Evolutionary conservation across 2,888 invertebrate species (phyloP).

Genomic region (Phanerotoma sp.): DNA sequence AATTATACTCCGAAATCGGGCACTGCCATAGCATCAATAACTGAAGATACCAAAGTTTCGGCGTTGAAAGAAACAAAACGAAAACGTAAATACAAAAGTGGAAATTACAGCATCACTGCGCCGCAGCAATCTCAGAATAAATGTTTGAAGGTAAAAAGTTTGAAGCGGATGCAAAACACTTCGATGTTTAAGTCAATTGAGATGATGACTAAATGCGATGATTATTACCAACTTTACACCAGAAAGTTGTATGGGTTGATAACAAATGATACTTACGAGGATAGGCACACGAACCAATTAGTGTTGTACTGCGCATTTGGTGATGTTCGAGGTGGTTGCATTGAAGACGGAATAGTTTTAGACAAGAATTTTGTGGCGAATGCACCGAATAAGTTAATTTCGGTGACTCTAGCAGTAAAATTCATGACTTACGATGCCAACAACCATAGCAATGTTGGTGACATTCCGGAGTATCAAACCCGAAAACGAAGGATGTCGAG

Average conservation of each 20-base stretch:
- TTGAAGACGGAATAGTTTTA: not conserved
- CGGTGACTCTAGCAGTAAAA: not conserved
- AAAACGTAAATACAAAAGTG: not conserved
- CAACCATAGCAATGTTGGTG: not conserved
- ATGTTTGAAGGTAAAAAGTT: not conserved
- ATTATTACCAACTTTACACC: not conserved
- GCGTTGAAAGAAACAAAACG: no score
- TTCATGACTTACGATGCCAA: not conserved
- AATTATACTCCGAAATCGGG: constrained; percentile 2
- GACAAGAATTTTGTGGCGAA: not conserved
- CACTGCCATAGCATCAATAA: no score
- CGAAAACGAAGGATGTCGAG: no score
- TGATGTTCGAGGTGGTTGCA: not conserved
- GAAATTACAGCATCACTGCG: not conserved
- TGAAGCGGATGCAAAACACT: not conserved
- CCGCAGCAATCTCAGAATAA: not conserved
- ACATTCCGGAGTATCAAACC: no score
- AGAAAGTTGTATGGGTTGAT: not conserved
- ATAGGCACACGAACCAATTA: not conserved
- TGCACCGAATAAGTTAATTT: constrained; percentile 1
- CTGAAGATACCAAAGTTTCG: no score
- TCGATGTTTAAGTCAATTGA: constrained; percentile 1
- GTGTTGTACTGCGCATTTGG: constrained; percentile 1
- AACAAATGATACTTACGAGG: not conserved
- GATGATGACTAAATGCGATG: not conserved